Evolutionary conservation across 2,113 vertebrate genomes (phyloP).

Genomic region (Clarias magur): DNA sequence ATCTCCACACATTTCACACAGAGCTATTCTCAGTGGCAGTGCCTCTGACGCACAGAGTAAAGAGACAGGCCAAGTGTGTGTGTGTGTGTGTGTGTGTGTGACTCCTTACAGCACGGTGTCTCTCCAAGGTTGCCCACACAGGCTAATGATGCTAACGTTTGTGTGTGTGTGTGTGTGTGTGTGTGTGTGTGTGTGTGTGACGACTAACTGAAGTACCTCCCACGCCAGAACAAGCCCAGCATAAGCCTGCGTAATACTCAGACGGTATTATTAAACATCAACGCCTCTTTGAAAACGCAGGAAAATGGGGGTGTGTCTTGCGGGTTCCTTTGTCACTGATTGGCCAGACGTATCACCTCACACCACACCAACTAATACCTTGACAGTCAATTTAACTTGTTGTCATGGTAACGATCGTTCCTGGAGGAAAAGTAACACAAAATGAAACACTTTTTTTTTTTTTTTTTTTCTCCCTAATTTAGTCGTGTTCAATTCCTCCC

Average conservation of each 20-base stretch:
- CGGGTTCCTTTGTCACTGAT: background rate
- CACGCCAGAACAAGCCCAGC: background rate
- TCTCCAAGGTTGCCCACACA: background rate
- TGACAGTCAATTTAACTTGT: background rate
- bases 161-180: background rate
- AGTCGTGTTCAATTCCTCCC: too few relatives aligned
- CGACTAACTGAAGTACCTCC: background rate
- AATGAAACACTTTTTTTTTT: background rate
- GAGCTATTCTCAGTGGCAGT: background rate
- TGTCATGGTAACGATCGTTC: background rate
- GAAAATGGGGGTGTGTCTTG: background rate
- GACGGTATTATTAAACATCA: background rate
- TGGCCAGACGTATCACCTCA: background rate
- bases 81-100: background rate
- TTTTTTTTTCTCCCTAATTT: too few relatives aligned
- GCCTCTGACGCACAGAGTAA: background rate
- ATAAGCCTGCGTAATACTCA: background rate
- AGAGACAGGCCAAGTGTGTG: background rate
- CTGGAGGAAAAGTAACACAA: background rate
- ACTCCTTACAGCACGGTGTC: background rate
- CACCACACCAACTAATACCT: background rate
- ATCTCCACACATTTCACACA: conserved; percentile 24
- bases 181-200: background rate
- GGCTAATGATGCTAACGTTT: background rate
- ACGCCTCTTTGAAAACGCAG: background rate